Conservation (phyloP, 2,797 vertebrate species). For the Anguilla anguilla region DNA sequence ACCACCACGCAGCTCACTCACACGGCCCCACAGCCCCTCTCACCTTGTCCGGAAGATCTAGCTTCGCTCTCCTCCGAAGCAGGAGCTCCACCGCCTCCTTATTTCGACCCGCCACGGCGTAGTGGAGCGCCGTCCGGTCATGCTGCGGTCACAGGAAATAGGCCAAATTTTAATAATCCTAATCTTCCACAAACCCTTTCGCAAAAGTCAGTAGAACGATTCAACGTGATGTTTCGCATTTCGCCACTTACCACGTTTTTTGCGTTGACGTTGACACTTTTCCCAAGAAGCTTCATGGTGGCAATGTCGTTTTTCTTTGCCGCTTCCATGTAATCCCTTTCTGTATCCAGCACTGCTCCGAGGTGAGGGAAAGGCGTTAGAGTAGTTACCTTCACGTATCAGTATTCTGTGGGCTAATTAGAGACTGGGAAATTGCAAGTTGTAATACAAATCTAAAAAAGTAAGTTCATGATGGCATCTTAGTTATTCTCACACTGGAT, state of each 20-base stretch:
- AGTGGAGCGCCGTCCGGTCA: slow-evolving; percentile 84
- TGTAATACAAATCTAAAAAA: background rate
- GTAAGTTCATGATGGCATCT: background rate
- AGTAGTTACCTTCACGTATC: background rate
- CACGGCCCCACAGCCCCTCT: slow-evolving; percentile 31
- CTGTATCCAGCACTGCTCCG: slow-evolving; percentile 80
- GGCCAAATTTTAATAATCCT: background rate
- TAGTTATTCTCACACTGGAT: background rate
- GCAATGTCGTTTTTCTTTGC: slow-evolving; percentile 86
- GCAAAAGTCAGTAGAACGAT: background rate
- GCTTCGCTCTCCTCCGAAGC: slow-evolving; percentile 82
- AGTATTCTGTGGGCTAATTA: background rate
- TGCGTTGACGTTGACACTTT: slow-evolving; percentile 82
- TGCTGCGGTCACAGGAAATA: slow-evolving; percentile 67
- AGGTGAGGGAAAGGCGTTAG: slow-evolving; percentile 28
- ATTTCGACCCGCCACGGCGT: slow-evolving; percentile 80
- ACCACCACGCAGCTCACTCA: background rate
- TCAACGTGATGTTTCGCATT: background rate
- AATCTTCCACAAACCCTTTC: background rate
- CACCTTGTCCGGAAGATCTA: slow-evolving; percentile 86
- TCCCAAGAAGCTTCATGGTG: slow-evolving; percentile 77
- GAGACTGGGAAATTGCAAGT: background rate
- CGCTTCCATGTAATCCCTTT: slow-evolving; percentile 85
- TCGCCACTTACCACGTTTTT: slow-evolving; percentile 79
- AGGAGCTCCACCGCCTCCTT: slow-evolving; percentile 78